Evolutionary conservation across 2,113 vertebrate genomes (phyloP).

Genomic region (Cavia porcellus): DNA sequence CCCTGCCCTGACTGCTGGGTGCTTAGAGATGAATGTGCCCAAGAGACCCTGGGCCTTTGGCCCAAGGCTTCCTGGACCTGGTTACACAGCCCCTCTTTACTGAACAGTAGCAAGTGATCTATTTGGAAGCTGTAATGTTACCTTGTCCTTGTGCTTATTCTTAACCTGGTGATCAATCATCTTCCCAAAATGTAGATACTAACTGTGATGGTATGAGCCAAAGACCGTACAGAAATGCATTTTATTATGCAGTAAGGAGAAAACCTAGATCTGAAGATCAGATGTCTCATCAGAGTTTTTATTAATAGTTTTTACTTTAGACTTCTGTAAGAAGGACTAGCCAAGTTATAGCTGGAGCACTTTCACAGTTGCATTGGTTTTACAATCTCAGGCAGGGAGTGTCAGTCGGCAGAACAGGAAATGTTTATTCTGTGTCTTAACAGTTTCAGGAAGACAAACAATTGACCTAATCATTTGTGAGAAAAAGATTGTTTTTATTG

Average conservation of each 20-base stretch:
- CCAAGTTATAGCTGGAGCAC: background rate
- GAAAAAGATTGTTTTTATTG: background rate
- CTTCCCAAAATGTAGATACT: background rate
- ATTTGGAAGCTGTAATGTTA: background rate
- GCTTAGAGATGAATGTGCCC: background rate
- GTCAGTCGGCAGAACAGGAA: background rate
- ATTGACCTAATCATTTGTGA: background rate
- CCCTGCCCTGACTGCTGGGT: background rate
- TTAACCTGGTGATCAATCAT: background rate
- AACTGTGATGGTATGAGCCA: background rate
- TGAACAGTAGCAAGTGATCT: background rate
- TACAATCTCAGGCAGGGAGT: background rate
- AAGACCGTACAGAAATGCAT: background rate
- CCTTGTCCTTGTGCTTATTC: background rate
- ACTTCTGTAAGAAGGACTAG: background rate
- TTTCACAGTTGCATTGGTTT: background rate
- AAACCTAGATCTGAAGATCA: background rate
- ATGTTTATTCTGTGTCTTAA: background rate
- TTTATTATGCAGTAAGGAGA: background rate
- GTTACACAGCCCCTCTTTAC: too few species aligned
- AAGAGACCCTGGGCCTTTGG: background rate
- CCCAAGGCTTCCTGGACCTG: background rate
- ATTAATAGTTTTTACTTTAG: background rate
- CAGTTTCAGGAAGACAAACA: background rate
- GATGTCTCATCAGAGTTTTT: background rate